A percentile compares a stretch with the other conserved stretches of the same genome.
Conservation (phyloP, 2,797 vertebrate genomes). For the Diplodus sargus region DNA sequence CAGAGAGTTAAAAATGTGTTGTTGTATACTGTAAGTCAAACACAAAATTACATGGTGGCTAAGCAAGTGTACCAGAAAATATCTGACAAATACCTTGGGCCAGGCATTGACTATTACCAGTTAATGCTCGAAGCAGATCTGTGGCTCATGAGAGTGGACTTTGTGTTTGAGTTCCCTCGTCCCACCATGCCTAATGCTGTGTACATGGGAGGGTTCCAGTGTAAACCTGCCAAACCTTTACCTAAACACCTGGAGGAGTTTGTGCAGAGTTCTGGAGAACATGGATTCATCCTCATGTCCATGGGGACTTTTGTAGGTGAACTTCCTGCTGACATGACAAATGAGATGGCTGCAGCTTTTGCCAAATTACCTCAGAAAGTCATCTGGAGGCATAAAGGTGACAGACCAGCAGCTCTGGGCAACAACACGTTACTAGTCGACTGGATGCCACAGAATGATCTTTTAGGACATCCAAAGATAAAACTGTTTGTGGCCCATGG, state of each 20-base stretch:
- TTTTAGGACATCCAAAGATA: slow-evolving; percentile 79
- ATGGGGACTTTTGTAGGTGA: slow-evolving; percentile 73
- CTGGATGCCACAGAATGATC: slow-evolving; percentile 84
- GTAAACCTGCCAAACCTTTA: slow-evolving; percentile 76
- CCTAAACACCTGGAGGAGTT: slow-evolving; percentile 80
- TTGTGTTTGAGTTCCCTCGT: slow-evolving; percentile 83
- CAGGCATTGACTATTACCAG: slow-evolving; percentile 45
- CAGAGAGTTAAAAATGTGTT: slow-evolving; percentile 60
- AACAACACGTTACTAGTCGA: slow-evolving; percentile 80
- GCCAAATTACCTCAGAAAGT: slow-evolving; percentile 82
- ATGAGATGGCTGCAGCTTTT: slow-evolving; percentile 76
- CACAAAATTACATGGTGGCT: background rate
- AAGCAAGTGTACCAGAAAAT: slow-evolving; percentile 46
- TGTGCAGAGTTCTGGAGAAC: slow-evolving; percentile 78
- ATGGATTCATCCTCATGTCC: slow-evolving; percentile 84
- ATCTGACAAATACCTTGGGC: slow-evolving; percentile 70
- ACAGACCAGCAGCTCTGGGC: slow-evolving; percentile 68
- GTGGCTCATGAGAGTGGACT: slow-evolving; percentile 83
- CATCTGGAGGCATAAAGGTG: slow-evolving; percentile 79
- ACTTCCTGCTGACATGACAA: slow-evolving; percentile 66
- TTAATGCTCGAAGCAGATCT: slow-evolving; percentile 74
- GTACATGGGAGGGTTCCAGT: slow-evolving; percentile 84
- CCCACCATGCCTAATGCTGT: slow-evolving; percentile 85
- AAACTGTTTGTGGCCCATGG: slow-evolving; percentile 81
- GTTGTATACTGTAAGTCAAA: background rate